A percentile compares a stretch with the other conserved stretches of the same genome.
These are phyloP conservation scores for Heloderma charlesbogerti DNA, from an alignment of 2,113 vertebrate genomes.

Conservation along the genomic window DNA sequence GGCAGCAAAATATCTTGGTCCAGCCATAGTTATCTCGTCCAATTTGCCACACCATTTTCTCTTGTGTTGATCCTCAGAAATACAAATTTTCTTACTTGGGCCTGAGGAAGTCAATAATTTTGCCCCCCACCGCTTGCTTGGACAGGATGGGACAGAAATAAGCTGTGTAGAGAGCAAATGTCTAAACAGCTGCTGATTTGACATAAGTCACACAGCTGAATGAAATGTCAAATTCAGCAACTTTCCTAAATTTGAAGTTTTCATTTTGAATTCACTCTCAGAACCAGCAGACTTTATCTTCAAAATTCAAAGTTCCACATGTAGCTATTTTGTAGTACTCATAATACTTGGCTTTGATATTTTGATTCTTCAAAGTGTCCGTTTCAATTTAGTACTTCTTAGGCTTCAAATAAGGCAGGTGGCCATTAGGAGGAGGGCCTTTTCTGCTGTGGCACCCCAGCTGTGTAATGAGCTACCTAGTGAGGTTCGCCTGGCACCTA, in stretches of 20 bases:
- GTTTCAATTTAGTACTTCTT: background rate
- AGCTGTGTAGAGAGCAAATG: background rate
- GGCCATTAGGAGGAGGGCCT: no score
- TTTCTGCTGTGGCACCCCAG: no score
- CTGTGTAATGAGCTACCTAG: no score
- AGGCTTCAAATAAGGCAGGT: background rate
- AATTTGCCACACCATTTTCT: background rate
- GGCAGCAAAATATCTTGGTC: background rate
- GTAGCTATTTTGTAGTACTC: background rate
- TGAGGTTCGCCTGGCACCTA: no score
- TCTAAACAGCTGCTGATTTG: background rate
- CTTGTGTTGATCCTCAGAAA: background rate
- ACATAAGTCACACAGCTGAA: no score
- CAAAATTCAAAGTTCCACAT: background rate
- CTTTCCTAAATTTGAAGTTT: background rate
- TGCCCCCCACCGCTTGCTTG: background rate
- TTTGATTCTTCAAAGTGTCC: background rate
- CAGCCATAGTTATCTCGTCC: background rate
- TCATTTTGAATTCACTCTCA: background rate
- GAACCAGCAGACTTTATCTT: background rate
- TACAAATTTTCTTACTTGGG: background rate
- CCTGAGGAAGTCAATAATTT: background rate
- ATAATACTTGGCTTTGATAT: background rate
- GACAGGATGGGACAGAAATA: no score
- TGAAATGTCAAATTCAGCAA: background rate